These are phyloP conservation scores for Heterochromis multidens DNA, from an alignment of 2,113 vertebrate species.

Conservation along the genomic window DNA sequence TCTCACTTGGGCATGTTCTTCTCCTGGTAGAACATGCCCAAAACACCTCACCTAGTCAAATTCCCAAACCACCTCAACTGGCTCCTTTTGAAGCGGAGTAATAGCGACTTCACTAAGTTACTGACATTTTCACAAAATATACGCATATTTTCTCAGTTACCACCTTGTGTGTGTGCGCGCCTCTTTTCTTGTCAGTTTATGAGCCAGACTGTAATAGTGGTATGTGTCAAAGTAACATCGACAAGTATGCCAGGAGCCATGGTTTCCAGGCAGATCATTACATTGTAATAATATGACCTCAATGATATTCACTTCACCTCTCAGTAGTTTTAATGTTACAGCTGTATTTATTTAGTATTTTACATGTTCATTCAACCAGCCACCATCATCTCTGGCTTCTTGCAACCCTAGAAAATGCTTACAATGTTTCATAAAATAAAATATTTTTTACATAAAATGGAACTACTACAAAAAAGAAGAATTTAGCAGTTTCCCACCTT, in stretches of 20 bases:
- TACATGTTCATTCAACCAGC: not conserved
- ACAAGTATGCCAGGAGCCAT: not conserved
- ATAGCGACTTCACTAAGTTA: not conserved
- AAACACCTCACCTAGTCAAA: too few relatives aligned
- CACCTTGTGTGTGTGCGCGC: not conserved
- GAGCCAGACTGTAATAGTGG: rapidly evolving
- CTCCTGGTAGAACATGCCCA: too few relatives aligned
- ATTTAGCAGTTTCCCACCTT: not conserved
- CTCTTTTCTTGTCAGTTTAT: not conserved
- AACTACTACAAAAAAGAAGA: not conserved
- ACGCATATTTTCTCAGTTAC: not conserved
- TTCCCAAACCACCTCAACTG: too few relatives aligned
- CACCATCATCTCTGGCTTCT: not conserved
- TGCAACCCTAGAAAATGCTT: not conserved
- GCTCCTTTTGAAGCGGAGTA: too few relatives aligned
- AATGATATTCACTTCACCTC: too few relatives aligned
- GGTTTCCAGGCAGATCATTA: not conserved
- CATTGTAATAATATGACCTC: too few relatives aligned
- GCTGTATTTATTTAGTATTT: not conserved
- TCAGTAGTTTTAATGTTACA: not conserved
- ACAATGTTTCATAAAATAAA: not conserved
- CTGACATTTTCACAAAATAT: not conserved
- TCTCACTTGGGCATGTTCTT: too few relatives aligned
- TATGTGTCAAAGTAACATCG: not conserved
- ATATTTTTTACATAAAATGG: not conserved